phyloP scores from a whole-genome alignment of 37 sponge, comb jelly and placozoan genomes.

The Cladorhizidae sp. region DNA sequence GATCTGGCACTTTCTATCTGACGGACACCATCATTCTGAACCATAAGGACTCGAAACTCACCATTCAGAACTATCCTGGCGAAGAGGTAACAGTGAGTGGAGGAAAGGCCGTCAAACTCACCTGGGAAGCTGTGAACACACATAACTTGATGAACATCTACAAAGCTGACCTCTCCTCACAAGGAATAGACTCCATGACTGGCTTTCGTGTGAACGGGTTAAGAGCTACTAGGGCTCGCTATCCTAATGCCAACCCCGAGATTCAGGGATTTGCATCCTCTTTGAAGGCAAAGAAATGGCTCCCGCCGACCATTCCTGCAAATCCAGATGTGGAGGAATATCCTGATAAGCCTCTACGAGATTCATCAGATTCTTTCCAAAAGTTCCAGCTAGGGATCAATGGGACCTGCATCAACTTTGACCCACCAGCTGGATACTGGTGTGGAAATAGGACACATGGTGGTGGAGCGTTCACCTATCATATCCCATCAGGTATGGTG shows the following conservation, averaged over 20 bases:
- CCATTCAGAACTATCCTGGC: conserved; percentile 36
- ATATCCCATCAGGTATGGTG: conserved; percentile 34
- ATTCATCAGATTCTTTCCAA: conserved; percentile 37
- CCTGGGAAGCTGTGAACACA: conserved; percentile 35
- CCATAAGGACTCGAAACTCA: conserved; percentile 31
- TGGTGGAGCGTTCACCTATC: conserved; percentile 49
- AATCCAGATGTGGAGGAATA: conserved; percentile 16
- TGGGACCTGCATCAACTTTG: conserved; percentile 45
- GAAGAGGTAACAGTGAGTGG: conserved; percentile 72
- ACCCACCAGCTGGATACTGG: conserved; percentile 75
- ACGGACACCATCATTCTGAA: conserved; percentile 45
- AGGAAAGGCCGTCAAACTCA: conserved; percentile 46
- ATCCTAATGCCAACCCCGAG: conserved; percentile 80
- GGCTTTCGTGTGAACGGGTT: conserved; percentile 52
- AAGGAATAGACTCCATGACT: conserved; percentile 28
- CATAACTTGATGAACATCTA: conserved; percentile 19
- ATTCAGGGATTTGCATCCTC: conserved; percentile 61
- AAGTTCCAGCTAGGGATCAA: conserved; percentile 54
- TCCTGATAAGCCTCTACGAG: conserved; percentile 22
- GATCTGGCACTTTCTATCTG: conserved; percentile 62
- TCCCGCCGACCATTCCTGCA: conserved; percentile 4
- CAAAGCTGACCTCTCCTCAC: conserved; percentile 55
- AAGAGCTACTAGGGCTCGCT: conserved; percentile 69
- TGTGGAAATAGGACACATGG: conserved; percentile 27
- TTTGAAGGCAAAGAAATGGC: conserved; percentile 21